phyloP scores from a whole-genome alignment of 2,113 vertebrate genomes.

The Halcyon senegalensis region DNA sequence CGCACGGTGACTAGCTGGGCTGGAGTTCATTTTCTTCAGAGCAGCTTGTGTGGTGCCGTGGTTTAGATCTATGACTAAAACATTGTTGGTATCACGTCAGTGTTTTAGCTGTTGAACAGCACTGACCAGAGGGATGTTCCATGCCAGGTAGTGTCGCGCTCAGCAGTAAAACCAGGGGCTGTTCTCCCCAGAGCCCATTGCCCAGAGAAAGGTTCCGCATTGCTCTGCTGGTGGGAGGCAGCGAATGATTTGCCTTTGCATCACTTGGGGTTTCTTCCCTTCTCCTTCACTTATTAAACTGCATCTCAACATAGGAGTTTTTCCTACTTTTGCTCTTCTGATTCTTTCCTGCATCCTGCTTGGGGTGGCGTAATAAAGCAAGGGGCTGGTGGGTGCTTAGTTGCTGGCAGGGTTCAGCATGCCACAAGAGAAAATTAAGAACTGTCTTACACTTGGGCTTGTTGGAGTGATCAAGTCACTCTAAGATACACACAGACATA shows the following conservation, averaged over 20 bases:
- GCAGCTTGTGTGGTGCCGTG: background rate
- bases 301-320: background rate
- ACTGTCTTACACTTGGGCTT: background rate
- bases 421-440: background rate
- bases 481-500: no score
- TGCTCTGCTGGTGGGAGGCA: no score
- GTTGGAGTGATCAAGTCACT: background rate
- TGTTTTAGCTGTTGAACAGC: background rate
- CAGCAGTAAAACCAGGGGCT: no score
- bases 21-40: no score
- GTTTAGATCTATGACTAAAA: background rate
- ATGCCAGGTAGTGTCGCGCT: background rate
- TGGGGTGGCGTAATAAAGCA: background rate
- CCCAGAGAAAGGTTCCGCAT: no score
- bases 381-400: background rate
- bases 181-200: no score
- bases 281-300: background rate
- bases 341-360: background rate
- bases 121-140: background rate
- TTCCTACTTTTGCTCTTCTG: background rate
- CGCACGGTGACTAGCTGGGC: background rate
- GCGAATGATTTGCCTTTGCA: no score
- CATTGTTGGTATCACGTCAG: background rate
- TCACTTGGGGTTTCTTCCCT: background rate
- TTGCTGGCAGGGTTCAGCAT: background rate